A percentile compares a stretch with the other conserved stretches of the same genome.
phyloP scores from a whole-genome alignment of 2,888 invertebrate species.

The Euplagia quadripunctaria region DNA sequence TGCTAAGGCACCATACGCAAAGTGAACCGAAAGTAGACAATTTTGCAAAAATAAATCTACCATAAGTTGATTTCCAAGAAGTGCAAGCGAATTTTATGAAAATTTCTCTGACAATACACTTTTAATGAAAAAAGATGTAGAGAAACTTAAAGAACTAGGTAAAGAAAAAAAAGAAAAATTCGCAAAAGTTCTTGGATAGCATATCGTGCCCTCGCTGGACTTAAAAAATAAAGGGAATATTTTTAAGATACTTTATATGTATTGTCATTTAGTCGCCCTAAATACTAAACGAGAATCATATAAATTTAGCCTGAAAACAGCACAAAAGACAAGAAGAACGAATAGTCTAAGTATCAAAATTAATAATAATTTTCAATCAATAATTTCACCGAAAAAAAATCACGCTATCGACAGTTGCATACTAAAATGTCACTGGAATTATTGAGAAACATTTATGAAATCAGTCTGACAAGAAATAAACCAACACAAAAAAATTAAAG shows the following conservation, averaged over 20 bases:
- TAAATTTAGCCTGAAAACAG: constrained; percentile 63
- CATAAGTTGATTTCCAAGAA: constrained; percentile 51
- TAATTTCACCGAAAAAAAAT: constrained; percentile 27
- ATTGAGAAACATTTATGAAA: constrained; percentile 27
- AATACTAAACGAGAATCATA: constrained; percentile 85
- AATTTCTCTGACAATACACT: constrained; percentile 65
- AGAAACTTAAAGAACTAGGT: constrained; percentile 45
- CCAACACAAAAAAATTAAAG: constrained; percentile 19
- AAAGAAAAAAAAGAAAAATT: constrained; percentile 49
- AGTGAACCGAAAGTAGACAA: constrained; percentile 55
- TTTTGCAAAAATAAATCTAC: constrained; percentile 51
- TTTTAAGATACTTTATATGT: constrained; percentile 81
- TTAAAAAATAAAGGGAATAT: constrained; percentile 80
- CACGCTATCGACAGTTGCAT: constrained; percentile 15
- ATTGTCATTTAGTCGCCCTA: constrained; percentile 87
- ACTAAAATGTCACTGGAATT: constrained; percentile 37
- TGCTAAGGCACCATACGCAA: constrained; percentile 53
- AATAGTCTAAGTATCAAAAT: constrained; percentile 28
- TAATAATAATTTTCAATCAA: constrained; percentile 22
- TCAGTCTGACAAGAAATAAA: constrained; percentile 46
- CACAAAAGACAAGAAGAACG: constrained; percentile 40
- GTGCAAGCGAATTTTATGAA: constrained; percentile 53
- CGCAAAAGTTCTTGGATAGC: constrained; percentile 49
- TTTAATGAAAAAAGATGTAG: constrained; percentile 71
- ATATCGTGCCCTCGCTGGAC: constrained; percentile 62